These are phyloP conservation scores for Aproaerema taeniolella DNA, from an alignment of 2,888 invertebrate genomes.

Conservation along the genomic window DNA sequence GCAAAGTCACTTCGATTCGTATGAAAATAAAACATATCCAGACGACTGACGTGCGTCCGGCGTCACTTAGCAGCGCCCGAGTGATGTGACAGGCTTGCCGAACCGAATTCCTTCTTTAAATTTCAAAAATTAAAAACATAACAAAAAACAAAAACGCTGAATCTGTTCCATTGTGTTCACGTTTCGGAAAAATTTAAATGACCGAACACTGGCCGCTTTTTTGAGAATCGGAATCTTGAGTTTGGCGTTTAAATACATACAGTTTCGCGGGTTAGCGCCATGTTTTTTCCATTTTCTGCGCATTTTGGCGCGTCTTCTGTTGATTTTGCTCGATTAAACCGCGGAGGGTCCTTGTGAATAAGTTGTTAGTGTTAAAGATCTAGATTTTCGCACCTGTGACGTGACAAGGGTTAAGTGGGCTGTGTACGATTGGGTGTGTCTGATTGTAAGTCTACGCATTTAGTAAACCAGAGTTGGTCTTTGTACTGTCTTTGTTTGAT, in stretches of 20 bases:
- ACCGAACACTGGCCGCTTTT: slow-evolving; percentile 63
- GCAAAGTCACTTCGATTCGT: slow-evolving; percentile 64
- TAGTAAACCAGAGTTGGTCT: no score
- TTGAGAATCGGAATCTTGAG: slow-evolving; percentile 61
- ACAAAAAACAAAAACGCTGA: slow-evolving; percentile 49
- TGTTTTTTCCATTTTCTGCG: slow-evolving; percentile 75
- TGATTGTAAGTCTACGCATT: no score
- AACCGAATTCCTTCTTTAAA: slow-evolving; percentile 70
- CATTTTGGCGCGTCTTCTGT: slow-evolving; percentile 63
- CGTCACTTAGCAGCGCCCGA: slow-evolving; percentile 77
- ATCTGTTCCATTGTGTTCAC: slow-evolving; percentile 76
- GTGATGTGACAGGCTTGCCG: slow-evolving; percentile 76
- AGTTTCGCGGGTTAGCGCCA: slow-evolving; percentile 75
- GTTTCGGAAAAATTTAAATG: slow-evolving; percentile 76
- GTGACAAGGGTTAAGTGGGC: slow-evolving; percentile 24
- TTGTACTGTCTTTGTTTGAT: no score
- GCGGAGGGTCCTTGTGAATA: slow-evolving; percentile 62
- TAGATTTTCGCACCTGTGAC: slow-evolving; percentile 45
- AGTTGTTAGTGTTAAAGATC: slow-evolving; percentile 71
- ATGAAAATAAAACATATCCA: slow-evolving; percentile 72
- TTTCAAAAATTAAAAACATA: slow-evolving; percentile 65
- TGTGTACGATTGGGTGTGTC: no score
- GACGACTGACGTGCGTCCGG: slow-evolving; percentile 74
- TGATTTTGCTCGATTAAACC: slow-evolving; percentile 69
- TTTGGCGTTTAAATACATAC: slow-evolving; percentile 77